These are phyloP conservation scores for Eulemur mongoz DNA, from an alignment of 2,797 vertebrate species.

Conservation along the genomic window DNA sequence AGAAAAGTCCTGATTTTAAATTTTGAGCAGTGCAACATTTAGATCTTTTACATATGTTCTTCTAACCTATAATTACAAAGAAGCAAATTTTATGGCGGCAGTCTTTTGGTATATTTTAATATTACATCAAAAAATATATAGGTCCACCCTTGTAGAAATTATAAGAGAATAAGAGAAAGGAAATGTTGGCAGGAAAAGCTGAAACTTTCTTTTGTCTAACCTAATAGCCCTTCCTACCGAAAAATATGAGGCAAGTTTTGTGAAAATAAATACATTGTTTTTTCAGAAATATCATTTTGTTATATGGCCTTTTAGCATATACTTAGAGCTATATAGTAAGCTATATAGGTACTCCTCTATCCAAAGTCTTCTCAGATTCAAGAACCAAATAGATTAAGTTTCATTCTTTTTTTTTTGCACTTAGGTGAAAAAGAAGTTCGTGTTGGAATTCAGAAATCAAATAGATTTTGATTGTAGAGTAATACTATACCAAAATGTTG, in stretches of 20 bases:
- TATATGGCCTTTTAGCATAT: neutral
- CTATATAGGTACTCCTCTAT: neutral
- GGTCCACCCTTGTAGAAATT: neutral
- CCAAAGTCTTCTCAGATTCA: neutral
- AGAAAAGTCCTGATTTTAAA: neutral
- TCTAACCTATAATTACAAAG: neutral
- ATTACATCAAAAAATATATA: neutral
- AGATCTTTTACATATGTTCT: neutral
- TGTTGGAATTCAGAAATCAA: neutral
- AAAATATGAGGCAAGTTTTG: neutral
- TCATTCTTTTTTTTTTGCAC: neutral
- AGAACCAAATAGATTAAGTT: neutral
- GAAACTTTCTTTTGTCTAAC: neutral
- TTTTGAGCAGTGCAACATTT: neutral
- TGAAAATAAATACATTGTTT: neutral
- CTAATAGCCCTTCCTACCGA: neutral
- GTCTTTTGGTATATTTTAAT: neutral
- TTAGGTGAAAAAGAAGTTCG: neutral
- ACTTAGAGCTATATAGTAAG: neutral
- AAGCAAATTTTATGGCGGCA: neutral
- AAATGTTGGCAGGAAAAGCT: neutral
- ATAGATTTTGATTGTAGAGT: neutral
- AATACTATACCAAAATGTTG: neutral
- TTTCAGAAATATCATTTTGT: neutral
- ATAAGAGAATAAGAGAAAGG: neutral